phyloP scores from a whole-genome alignment of 2,113 vertebrate species.

The Chloebia gouldiae region DNA sequence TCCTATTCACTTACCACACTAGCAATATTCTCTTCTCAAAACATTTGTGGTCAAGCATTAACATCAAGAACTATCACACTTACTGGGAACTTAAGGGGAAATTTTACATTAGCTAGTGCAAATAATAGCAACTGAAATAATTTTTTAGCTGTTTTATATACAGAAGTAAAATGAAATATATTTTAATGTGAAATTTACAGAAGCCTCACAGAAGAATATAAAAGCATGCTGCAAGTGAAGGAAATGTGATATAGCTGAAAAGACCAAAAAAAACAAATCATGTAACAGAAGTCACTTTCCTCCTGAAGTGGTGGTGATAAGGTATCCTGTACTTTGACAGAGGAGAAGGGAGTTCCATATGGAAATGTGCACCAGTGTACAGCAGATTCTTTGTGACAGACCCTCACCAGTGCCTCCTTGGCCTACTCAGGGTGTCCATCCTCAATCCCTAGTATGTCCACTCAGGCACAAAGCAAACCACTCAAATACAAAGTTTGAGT shows the following conservation, averaged over 20 bases:
- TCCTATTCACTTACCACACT: not conserved
- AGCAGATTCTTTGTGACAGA: not conserved
- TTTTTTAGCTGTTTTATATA: not conserved
- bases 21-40: not conserved
- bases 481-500: not conserved
- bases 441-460: not conserved
- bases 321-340: not conserved
- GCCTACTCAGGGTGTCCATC: not conserved
- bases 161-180: not conserved
- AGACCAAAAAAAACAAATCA: accelerated
- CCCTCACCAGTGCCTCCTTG: not conserved
- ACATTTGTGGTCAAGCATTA: not conserved
- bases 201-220: not conserved
- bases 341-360: not conserved
- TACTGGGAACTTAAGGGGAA: not conserved
- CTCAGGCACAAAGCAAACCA: not conserved
- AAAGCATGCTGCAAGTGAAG: not conserved
- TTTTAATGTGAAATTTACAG: not conserved
- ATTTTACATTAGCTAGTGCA: not conserved
- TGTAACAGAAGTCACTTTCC: accelerated
- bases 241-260: not conserved
- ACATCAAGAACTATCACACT: not conserved
- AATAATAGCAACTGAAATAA: not conserved
- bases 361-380: too few species aligned
- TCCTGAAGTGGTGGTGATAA: not conserved